Base-by-base conservation (phyloP, 1,140 invertebrate genomes). In the Adelges cooleyi region DNA sequence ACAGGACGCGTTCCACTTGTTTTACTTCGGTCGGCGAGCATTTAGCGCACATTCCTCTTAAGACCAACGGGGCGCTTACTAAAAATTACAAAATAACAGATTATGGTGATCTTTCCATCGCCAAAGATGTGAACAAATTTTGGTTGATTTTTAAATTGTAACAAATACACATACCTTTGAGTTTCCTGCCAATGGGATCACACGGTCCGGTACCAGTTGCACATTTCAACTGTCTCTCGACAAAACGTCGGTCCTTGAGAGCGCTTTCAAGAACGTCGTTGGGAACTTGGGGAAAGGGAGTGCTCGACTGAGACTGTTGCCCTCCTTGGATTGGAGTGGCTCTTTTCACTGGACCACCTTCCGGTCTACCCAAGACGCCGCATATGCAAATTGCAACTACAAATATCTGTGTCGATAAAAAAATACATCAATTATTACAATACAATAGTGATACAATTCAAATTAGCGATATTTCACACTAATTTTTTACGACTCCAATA, bases 151-250 rank as follows among this genome's bases (percentile, higher is more conserved):
- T 33, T 33, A 33, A 33, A 6, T 11, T 33, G 5, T 33, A n/a
- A n/a, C n/a, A n/a, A n/a, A n/a, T n/a, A n/a, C 1, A 76, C 79
- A 77, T 79, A 86, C 85, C 84, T 79, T 85, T 87, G 4, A 87
- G 74, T 67, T 82, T 76, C 66, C 83, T 79, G 52, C 85, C 85
- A 8, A 86, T 80, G 8, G 82, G 80, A 70, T 87, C 85, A 68
- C 85, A 87, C 0, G 81, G 78, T 3, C 79, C 84, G 72, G 86
- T 83, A 6, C 84, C 83, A 1, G 86, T 72, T 20, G 83, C 83
- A 70, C 85, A 87, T 70, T 85, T 84, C 29, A 86, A 75, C 71
- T 86, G 84, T 69, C 84, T 77, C 70, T 76, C 78, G 59, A 87
- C 77, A 71, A 85, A 86, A n/a, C 84, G 75, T 67, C 81, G 80